phyloP scores from a whole-genome alignment of 2,888 invertebrate species.

The Alviniconcha strummeri region DNA sequence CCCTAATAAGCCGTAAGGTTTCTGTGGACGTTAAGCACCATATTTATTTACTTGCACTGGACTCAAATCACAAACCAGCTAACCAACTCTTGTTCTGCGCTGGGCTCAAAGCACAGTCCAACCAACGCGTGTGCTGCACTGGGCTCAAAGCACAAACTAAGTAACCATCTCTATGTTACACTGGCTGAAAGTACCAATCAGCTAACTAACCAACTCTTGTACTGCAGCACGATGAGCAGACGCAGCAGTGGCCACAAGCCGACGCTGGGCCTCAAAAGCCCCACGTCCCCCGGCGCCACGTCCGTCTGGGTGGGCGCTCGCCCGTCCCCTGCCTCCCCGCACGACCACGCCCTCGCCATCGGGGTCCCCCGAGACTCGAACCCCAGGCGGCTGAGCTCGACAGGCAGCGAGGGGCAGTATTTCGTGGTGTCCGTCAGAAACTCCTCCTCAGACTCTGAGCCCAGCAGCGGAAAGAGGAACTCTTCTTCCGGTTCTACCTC shows the following conservation, averaged over 20 bases:
- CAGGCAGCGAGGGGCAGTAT: background rate
- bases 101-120: no score
- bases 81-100: no score
- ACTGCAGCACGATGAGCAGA: background rate
- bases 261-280: background rate
- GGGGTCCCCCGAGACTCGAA: background rate
- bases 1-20: no score
- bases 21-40: no score
- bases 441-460: slow-evolving; percentile 10
- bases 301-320: slow-evolving; percentile 27
- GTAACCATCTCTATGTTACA: no score
- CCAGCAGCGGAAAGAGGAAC: slow-evolving; percentile 7
- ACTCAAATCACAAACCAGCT: no score
- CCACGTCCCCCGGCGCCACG: background rate
- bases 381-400: background rate
- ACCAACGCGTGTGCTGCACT: no score
- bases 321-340: background rate
- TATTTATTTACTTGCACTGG: no score
- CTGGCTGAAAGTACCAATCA: no score
- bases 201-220: background rate
- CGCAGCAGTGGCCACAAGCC: background rate
- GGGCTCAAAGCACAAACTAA: no score
- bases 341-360: background rate
- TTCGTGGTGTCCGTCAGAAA: slow-evolving; percentile 12
- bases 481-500: no score